A percentile compares a stretch with the other conserved stretches of the same genome.
Evolutionary conservation across 92 coral and sea anemone genomes (phyloP).

Genomic region (Parazoanthus darwini): DNA sequence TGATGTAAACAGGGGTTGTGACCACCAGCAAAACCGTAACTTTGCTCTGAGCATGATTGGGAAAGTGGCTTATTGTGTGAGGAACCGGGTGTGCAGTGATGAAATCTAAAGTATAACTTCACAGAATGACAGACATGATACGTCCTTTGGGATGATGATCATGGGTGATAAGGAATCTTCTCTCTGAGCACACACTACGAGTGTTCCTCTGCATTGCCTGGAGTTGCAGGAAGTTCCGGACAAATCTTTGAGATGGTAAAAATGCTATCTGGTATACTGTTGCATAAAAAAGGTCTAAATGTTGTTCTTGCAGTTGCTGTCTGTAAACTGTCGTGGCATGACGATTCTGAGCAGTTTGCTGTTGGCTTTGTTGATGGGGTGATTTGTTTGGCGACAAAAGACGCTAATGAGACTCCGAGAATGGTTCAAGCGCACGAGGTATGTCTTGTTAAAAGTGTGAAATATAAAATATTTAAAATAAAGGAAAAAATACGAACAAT

Average conservation of each 20-base stretch:
- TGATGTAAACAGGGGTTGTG: no score
- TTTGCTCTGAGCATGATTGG: no score
- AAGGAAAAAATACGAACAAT: not conserved
- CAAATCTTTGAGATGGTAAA: no score
- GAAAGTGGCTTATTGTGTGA: not conserved
- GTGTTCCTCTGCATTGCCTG: not conserved
- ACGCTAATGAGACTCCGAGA: constrained; percentile 56
- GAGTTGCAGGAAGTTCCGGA: not conserved
- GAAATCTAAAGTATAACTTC: constrained; percentile 20
- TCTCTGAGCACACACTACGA: constrained; percentile 43
- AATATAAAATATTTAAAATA: no score
- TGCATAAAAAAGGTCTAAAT: no score
- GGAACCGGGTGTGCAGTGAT: constrained; percentile 23
- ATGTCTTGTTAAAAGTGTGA: not conserved
- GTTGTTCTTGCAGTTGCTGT: constrained; percentile 65
- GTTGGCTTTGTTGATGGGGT: constrained; percentile 83
- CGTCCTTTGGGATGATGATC: constrained; percentile 43
- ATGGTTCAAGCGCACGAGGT: constrained; percentile 82
- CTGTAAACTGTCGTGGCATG: constrained; percentile 80
- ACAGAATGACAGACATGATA: constrained; percentile 23
- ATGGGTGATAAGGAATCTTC: constrained; percentile 49
- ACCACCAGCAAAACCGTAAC: no score
- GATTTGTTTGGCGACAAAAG: constrained; percentile 73
- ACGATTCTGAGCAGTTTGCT: constrained; percentile 75
- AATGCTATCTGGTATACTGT: no score